Percentiles rank a stretch among this genome's conserved stretches.
These are phyloP conservation scores for Corythornis madagascariensis DNA, from an alignment of 2,113 vertebrate genomes.

Conservation along the genomic window DNA sequence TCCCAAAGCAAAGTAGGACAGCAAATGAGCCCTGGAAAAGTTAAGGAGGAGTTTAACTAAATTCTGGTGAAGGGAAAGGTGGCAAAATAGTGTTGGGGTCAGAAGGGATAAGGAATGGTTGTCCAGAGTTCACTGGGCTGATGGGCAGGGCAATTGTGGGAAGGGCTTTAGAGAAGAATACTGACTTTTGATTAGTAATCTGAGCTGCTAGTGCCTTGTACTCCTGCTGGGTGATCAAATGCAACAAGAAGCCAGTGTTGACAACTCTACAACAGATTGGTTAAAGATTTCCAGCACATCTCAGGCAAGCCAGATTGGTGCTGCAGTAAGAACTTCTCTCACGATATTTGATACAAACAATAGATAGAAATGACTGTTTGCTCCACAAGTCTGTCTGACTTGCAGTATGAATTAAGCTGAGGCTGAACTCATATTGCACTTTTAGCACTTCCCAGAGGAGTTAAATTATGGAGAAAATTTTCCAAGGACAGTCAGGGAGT, in stretches of 20 bases:
- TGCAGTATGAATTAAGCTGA: not conserved
- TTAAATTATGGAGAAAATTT: not conserved
- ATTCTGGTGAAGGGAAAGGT: not conserved
- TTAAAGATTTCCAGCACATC: slow-evolving; percentile 65
- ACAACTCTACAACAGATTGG: slow-evolving; percentile 63
- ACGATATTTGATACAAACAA: slow-evolving; percentile 54
- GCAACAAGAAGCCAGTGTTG: slow-evolving; percentile 41
- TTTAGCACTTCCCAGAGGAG: not conserved
- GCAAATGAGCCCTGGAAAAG: not conserved
- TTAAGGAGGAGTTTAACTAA: not conserved
- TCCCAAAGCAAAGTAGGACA: not conserved
- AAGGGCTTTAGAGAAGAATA: not conserved
- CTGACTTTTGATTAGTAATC: slow-evolving; percentile 2
- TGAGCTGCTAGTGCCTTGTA: slow-evolving; percentile 23
- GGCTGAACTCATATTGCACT: not conserved
- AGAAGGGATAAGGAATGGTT: not conserved
- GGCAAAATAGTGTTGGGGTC: not conserved
- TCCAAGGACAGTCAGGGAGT: not conserved
- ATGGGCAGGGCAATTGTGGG: not conserved
- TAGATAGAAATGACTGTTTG: slow-evolving; percentile 37
- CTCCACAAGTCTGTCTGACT: slow-evolving; percentile 1
- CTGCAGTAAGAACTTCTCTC: slow-evolving; percentile 51
- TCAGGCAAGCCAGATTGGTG: slow-evolving; percentile 46
- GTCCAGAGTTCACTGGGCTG: not conserved
- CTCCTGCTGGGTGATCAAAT: slow-evolving; percentile 22